These are phyloP conservation scores for Reticulitermes lucifugus DNA, from an alignment of 2,888 invertebrate genomes.

Conservation along the genomic window DNA sequence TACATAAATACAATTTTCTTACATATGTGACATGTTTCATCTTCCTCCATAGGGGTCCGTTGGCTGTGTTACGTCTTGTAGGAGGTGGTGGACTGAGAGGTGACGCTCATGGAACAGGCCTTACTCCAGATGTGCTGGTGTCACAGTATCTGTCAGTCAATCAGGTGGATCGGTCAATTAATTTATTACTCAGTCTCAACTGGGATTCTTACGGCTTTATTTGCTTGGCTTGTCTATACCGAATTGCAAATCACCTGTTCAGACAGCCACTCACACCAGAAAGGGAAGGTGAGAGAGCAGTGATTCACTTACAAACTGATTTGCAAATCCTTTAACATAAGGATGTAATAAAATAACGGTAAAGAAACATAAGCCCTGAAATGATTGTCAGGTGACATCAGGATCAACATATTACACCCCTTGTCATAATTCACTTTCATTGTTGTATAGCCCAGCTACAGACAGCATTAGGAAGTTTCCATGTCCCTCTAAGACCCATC, in stretches of 20 bases:
- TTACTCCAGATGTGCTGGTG: constrained; percentile 72
- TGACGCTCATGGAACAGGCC: constrained; percentile 64
- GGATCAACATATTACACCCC: too few relatives aligned
- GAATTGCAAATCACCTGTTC: constrained; percentile 76
- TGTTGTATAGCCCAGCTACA: constrained; percentile 71
- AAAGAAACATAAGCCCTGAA: too few relatives aligned
- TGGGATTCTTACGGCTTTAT: constrained; percentile 83
- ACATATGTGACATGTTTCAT: neutral
- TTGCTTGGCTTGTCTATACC: constrained; percentile 80
- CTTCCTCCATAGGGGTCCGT: constrained; percentile 65
- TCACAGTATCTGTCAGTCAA: constrained; percentile 73
- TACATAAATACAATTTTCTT: too few relatives aligned
- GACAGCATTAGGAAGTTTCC: constrained; percentile 84
- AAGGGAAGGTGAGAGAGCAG: constrained; percentile 66
- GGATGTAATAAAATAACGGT: too few relatives aligned
- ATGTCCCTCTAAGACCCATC: constrained; percentile 75
- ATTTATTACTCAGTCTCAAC: constrained; percentile 75
- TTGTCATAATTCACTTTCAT: neutral
- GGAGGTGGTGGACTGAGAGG: constrained; percentile 63
- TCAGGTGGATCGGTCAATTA: constrained; percentile 77
- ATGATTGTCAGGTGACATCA: too few relatives aligned
- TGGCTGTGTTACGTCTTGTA: constrained; percentile 68
- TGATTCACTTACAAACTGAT: too few relatives aligned
- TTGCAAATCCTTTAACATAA: too few relatives aligned
- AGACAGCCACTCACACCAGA: constrained; percentile 70